phyloP scores from a whole-genome alignment of 2,113 vertebrate species.

The Phalacrocorax aristotelis region DNA sequence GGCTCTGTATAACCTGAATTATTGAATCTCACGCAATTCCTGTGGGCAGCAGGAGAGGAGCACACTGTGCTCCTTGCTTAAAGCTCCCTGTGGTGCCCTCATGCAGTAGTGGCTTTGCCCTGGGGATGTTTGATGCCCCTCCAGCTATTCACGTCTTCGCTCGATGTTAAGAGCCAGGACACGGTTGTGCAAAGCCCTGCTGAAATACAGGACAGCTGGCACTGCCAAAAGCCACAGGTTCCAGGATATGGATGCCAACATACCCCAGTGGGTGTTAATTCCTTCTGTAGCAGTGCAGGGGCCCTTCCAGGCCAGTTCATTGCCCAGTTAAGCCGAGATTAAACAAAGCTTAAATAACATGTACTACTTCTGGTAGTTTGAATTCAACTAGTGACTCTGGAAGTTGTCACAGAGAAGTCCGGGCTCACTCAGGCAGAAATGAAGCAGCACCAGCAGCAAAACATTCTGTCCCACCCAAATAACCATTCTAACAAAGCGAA shows the following conservation, averaged over 20 bases:
- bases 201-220: neutral
- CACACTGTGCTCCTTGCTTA: neutral
- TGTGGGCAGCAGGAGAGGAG: neutral
- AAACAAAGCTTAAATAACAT: neutral
- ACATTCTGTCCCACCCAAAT: neutral
- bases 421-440: accelerated
- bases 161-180: accelerated
- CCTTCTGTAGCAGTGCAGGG: neutral
- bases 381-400: neutral
- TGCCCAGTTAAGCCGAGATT: neutral
- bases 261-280: neutral
- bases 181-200: neutral
- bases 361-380: neutral
- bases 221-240: neutral
- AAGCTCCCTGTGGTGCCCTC: neutral
- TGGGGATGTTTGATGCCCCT: neutral
- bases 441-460: neutral
- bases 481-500: neutral
- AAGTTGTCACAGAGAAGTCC: neutral
- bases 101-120: neutral
- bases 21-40: accelerated
- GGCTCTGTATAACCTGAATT: neutral
- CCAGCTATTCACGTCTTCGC: neutral
- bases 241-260: neutral
- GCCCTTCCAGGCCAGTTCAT: neutral